Base-by-base conservation (phyloP, 1,140 invertebrate genomes). In the Brachionus angularis region DNA sequence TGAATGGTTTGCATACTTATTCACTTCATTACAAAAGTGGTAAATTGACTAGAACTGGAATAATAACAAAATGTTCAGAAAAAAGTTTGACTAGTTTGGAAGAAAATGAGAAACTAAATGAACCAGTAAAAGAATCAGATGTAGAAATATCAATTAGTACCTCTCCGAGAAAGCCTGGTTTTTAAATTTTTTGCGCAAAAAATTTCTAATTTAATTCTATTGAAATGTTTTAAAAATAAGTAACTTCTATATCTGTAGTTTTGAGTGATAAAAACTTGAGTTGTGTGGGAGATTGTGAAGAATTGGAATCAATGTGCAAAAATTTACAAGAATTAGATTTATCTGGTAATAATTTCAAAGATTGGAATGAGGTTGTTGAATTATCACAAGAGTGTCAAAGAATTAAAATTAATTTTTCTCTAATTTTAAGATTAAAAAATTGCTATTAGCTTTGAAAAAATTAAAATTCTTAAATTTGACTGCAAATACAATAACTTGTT, bases 1-100 rank as follows among this genome's bases (percentile, higher is more conserved):
- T 58, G n/a, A 58, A 58, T 58, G 53, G 53, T 14, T 34, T 39
- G n/a, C 53, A 58, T 34, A 39, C 53, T 39, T 58, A 58, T 39
- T 58, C 53, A 0, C 27, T 58, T 21, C 53, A 58, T 58, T 58
- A 58, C 33, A 58, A 58, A 39, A 34, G 53, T 21, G 53, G 18
- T 39, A 39, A 16, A 23, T 25, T 58, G 53, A 42, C 33, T 8
- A 58, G 53, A 18, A 39, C 33, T 39, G 53, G 53, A 1, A 8
- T 58, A 39, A 29, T 18, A 16, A 33, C 34, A 58, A 36, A 34
- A 58, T 18, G 25, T 2, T 10, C 53, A 18, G n/a, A 58, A n/a
- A n/a, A n/a, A n/a, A n/a, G n/a, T n/a, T n/a, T n/a, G n/a, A n/a
- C n/a, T n/a, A n/a, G n/a, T n/a, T n/a, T n/a, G n/a, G n/a, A n/a